Conservation (phyloP, 2,888 invertebrate genomes). For the Marronus borbonicus region DNA sequence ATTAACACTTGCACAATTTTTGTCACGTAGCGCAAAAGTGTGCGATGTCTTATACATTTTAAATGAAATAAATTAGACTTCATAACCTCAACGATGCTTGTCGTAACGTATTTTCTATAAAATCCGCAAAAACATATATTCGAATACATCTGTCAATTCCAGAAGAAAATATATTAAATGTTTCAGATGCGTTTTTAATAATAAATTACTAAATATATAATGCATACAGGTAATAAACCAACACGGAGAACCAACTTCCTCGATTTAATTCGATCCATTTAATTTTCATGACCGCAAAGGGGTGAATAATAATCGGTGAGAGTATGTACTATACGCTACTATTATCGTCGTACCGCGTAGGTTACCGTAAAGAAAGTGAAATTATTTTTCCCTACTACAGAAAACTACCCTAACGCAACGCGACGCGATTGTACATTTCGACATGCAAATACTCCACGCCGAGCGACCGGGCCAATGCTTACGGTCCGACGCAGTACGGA, state of each 20-base stretch:
- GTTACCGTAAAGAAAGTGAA: constrained; percentile 37
- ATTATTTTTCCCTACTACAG: constrained; percentile 28
- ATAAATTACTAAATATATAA: constrained; percentile 12
- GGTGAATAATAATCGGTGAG: constrained; percentile 41
- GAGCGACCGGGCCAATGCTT: neutral
- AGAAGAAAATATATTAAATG: too few species aligned
- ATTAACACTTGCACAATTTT: too few species aligned
- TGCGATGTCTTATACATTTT: too few species aligned
- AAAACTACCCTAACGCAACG: constrained; percentile 37
- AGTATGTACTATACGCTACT: neutral
- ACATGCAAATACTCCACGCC: constrained; percentile 34
- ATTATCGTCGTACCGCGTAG: neutral
- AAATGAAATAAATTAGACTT: too few species aligned
- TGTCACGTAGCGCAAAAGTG: too few species aligned
- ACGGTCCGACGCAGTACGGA: constrained; percentile 16
- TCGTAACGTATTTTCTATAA: too few species aligned
- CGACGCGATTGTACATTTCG: constrained; percentile 32
- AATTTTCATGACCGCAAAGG: constrained; percentile 33
- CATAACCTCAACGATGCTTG: too few species aligned
- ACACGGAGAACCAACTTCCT: constrained; percentile 18
- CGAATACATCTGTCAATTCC: too few species aligned
- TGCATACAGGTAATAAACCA: constrained; percentile 4
- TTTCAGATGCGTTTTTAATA: neutral
- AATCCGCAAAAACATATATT: too few species aligned
- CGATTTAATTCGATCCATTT: constrained; percentile 29